Evolutionary conservation across 2,888 invertebrate species (phyloP), one percentile per base, ranked within the genome.

Genomic region (Cataglyphis cursor): DNA sequence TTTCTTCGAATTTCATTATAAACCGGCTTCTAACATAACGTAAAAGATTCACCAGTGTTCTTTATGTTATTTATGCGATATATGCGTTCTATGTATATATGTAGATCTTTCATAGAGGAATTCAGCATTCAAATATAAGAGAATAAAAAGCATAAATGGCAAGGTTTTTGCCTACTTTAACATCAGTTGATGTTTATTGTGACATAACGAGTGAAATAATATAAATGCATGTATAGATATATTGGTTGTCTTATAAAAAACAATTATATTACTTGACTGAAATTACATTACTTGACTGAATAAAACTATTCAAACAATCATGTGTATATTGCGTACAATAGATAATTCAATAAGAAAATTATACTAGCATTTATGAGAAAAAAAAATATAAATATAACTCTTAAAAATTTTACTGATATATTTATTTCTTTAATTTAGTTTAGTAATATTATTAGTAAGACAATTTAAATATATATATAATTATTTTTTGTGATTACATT

Each of bases 1-100:
- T 28, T 61, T 18, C 44, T 78, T 68, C 21, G 54, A 57, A 68
- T 68, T 57, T 57, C 15, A 44, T 78, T 78, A n/a, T 51, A 35
- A 78, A 59, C 31, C 31, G 18, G 24, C 57, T 68, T 70, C 78
- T 57, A 78, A 38, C 15, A 18, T 28, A 66, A 41, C n/a, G 10
- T 57, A 28, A 57, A 76, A 35, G 28, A 66, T 68, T 28, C 12
- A 4, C 24, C 21, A 10, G 8, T 65, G 51, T 2, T 6, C 8
- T 8, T 48, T 41, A 59, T 12, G 10, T 61, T 61, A 44, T 44
- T 15, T 66, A 15, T n/a, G 38, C 15, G 15, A 21, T 62, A 6
- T 9, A 72, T 10, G n/a, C 44, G 0, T 35, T n/a, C 8, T 21
- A 6, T 21, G n/a, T 4, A 28, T 66, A 1, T n/a, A 24, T 15